These are phyloP conservation scores for Nymphicus hollandicus DNA, from an alignment of 2,113 vertebrate genomes.

Conservation along the genomic window DNA sequence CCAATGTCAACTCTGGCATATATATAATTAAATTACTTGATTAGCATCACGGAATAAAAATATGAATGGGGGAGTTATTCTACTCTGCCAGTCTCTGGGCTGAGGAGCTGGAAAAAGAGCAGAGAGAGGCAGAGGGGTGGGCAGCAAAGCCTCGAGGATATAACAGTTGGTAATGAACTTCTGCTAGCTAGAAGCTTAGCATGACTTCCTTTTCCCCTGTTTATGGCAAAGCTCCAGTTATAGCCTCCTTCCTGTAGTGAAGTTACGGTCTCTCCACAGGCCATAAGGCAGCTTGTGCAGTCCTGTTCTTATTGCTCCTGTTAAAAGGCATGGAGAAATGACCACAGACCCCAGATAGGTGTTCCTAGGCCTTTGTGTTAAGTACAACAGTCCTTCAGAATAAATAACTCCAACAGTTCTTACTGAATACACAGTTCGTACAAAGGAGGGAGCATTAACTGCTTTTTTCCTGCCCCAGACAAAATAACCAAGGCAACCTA, in stretches of 20 bases:
- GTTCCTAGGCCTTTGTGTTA: background rate
- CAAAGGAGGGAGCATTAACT: background rate
- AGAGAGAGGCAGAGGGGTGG: background rate
- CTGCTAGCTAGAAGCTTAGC: background rate
- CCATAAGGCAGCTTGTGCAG: background rate
- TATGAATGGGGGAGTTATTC: background rate
- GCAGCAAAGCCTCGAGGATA: background rate
- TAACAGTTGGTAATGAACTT: background rate
- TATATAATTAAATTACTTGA: background rate
- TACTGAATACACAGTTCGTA: background rate
- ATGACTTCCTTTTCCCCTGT: background rate
- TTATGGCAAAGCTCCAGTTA: background rate
- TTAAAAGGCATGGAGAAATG: background rate
- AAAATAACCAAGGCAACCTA: background rate
- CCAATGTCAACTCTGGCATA: background rate
- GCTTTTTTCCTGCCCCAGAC: background rate
- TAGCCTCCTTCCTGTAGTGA: background rate
- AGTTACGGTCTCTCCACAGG: accelerated
- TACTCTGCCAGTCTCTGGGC: background rate
- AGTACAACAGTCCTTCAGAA: background rate
- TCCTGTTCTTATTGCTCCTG: background rate
- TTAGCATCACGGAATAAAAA: background rate
- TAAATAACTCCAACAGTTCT: background rate
- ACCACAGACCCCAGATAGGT: background rate
- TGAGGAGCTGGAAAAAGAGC: background rate